A percentile compares a stretch with the other conserved stretches of the same genome.
phyloP scores from a whole-genome alignment of 2,888 invertebrate genomes.

The Syritta pipiens region DNA sequence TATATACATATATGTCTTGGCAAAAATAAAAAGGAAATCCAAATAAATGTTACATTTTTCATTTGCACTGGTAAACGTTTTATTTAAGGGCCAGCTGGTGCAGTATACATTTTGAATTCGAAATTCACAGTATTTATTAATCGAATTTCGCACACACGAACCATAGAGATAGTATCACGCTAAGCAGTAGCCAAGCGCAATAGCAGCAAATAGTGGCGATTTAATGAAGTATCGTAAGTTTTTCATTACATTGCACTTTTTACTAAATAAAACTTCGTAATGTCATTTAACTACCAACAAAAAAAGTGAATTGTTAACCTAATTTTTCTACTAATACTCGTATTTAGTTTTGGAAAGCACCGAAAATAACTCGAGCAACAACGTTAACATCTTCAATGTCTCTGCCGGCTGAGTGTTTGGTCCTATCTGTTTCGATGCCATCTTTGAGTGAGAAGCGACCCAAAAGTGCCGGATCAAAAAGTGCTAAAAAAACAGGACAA shows the following conservation, averaged over 20 bases:
- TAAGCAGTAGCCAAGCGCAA: conserved; percentile 45
- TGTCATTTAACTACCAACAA: conserved; percentile 9
- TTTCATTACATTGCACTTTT: conserved; percentile 13
- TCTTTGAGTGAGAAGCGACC: conserved; percentile 78
- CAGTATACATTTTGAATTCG: too few relatives aligned
- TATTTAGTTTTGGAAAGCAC: conserved; percentile 77
- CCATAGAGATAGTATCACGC: conserved; percentile 48
- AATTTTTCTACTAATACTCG: too few relatives aligned
- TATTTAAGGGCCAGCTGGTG: too few relatives aligned
- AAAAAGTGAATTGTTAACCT: too few relatives aligned
- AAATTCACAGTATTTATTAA: conserved; percentile 14
- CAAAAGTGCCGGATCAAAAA: conserved; percentile 78
- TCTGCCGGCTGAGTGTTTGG: conserved; percentile 79
- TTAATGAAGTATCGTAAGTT: conserved; percentile 60
- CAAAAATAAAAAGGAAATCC: too few relatives aligned
- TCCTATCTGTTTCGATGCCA: conserved; percentile 79
- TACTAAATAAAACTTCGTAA: conserved; percentile 6
- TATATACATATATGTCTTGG: too few relatives aligned
- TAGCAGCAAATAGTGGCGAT: conserved; percentile 35
- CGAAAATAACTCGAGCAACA: conserved; percentile 77
- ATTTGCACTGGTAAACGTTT: too few relatives aligned
- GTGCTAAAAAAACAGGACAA: conserved; percentile 74
- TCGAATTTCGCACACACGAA: conserved; percentile 25
- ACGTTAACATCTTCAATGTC: conserved; percentile 79
- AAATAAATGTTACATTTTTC: too few relatives aligned